phyloP scores from a whole-genome alignment of 2,888 invertebrate species.

The Zootermopsis nevadensis region DNA sequence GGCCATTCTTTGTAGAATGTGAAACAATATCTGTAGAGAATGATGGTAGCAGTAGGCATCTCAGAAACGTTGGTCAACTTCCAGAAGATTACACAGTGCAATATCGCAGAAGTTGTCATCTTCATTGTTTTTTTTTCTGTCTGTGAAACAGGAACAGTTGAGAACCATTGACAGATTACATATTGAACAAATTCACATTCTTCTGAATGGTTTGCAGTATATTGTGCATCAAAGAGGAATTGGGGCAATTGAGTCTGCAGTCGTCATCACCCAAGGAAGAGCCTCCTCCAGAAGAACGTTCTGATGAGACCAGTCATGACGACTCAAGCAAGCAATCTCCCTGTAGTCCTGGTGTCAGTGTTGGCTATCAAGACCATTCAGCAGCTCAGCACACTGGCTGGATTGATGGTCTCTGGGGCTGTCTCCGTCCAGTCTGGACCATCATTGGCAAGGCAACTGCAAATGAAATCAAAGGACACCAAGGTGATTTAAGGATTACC shows the following conservation, averaged over 20 bases:
- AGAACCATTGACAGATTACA: not conserved
- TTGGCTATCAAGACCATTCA: slow-evolving; percentile 51
- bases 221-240: slow-evolving; percentile 74
- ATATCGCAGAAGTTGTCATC: too few relatives aligned
- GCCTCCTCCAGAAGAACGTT: slow-evolving; percentile 18
- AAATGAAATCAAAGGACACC: slow-evolving; percentile 74
- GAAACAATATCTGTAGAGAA: too few relatives aligned
- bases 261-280: slow-evolving; percentile 53
- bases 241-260: slow-evolving; percentile 67
- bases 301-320: slow-evolving; percentile 24
- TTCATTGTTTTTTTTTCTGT: too few relatives aligned
- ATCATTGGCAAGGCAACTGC: slow-evolving; percentile 83
- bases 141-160: too few relatives aligned
- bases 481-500: slow-evolving; percentile 64
- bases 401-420: slow-evolving; percentile 88
- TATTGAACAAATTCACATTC: slow-evolving; percentile 40
- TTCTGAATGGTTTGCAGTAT: slow-evolving; percentile 64
- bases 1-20: too few relatives aligned
- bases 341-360: slow-evolving; percentile 58
- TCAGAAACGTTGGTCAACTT: too few relatives aligned
- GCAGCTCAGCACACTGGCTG: slow-evolving; percentile 64
- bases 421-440: slow-evolving; percentile 88
- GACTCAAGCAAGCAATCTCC: slow-evolving; percentile 27
- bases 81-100: too few relatives aligned
- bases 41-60: too few relatives aligned